Evolutionary conservation across 2,797 vertebrate species (phyloP).

Genomic region (Eulemur mongoz): DNA sequence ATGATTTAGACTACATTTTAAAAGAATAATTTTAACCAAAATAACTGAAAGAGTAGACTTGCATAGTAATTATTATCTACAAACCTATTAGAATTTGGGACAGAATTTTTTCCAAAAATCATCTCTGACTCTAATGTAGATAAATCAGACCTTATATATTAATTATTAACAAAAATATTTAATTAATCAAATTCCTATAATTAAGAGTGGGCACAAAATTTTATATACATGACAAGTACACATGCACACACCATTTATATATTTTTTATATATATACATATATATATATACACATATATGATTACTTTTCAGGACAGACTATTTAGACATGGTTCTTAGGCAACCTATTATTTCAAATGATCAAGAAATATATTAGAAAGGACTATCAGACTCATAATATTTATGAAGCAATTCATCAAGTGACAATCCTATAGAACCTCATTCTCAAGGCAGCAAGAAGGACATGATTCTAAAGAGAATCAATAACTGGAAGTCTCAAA

Average conservation of each 20-base stretch:
- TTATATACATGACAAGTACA: neutral
- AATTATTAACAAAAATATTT: neutral
- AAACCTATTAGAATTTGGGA: neutral
- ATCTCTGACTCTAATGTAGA: neutral
- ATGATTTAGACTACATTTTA: neutral
- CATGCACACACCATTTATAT: neutral
- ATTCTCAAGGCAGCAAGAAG: neutral
- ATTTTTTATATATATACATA: neutral
- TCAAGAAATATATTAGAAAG: neutral
- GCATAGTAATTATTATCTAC: neutral
- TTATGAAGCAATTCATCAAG: neutral
- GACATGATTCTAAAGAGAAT: neutral
- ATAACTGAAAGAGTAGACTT: neutral
- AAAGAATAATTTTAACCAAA: neutral
- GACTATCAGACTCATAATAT: neutral
- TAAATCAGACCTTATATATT: neutral
- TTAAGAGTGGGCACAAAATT: neutral
- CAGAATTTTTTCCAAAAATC: neutral
- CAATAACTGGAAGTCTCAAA: neutral
- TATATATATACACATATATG: neutral
- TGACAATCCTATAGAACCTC: neutral
- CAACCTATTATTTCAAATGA: neutral
- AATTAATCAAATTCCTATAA: neutral
- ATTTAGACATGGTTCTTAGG: neutral
- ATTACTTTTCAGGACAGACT: neutral